A percentile compares a stretch with the other conserved stretches of the same genome.
phyloP scores from a whole-genome alignment of 2,113 vertebrate genomes.

The Pteropus alecto region DNA sequence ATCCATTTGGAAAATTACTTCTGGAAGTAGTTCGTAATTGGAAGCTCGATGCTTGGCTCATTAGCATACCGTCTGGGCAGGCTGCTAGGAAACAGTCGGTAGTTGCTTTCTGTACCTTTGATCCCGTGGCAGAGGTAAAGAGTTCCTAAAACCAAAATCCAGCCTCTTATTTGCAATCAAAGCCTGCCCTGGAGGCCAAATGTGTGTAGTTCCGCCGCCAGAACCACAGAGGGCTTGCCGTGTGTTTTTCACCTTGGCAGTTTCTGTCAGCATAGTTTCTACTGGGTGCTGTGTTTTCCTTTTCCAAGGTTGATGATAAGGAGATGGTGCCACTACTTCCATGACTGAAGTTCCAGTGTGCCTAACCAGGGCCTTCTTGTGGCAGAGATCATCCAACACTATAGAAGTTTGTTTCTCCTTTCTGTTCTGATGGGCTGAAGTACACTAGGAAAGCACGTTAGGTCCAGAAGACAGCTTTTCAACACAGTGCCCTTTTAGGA shows the following conservation, averaged over 20 bases:
- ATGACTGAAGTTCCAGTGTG: background rate
- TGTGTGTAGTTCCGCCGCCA: background rate
- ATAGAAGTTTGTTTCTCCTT: background rate
- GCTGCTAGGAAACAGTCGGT: background rate
- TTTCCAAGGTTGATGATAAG: background rate
- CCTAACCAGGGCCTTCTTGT: background rate
- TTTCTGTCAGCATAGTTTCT: constrained; percentile 6
- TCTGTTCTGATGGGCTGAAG: background rate
- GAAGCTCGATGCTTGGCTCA: background rate
- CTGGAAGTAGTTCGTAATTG: background rate
- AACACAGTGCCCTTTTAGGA: background rate
- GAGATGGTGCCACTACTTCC: background rate
- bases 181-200: background rate
- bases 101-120: background rate
- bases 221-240: background rate
- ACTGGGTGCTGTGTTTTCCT: background rate
- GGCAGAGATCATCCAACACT: background rate
- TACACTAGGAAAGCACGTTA: background rate
- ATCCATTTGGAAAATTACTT: background rate
- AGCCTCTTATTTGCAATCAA: background rate
- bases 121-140: constrained; percentile 11
- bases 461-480: background rate
- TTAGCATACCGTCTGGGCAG: constrained; percentile 5
- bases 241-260: background rate
- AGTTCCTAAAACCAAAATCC: background rate